Conservation (phyloP, 2,888 invertebrate species). For the Carcina quercana region DNA sequence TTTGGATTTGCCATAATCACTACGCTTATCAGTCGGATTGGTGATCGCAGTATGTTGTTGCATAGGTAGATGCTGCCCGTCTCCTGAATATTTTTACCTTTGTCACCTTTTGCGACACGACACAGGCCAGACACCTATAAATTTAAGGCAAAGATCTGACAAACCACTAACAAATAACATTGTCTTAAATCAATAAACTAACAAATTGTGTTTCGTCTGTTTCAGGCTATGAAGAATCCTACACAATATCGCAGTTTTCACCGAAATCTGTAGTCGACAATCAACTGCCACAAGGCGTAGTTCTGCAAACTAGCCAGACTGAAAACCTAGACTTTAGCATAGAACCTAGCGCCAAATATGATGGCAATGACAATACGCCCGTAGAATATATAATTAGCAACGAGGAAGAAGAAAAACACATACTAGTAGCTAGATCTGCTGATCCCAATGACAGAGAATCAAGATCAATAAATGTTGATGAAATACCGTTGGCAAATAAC, state of each 20-base stretch:
- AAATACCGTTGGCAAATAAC: slow-evolving; percentile 66
- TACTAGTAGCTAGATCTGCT: slow-evolving; percentile 71
- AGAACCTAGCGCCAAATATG: slow-evolving; percentile 48
- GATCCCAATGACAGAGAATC: slow-evolving; percentile 58
- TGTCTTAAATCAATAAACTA: too few species aligned
- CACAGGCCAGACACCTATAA: too few species aligned
- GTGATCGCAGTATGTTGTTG: too few species aligned
- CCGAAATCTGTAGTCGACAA: slow-evolving; percentile 74
- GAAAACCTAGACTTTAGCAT: slow-evolving; percentile 50
- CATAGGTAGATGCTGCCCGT: too few species aligned
- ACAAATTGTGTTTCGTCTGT: slow-evolving; percentile 16
- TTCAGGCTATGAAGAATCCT: slow-evolving; percentile 71
- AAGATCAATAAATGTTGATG: slow-evolving; percentile 71
- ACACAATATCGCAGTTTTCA: slow-evolving; percentile 80
- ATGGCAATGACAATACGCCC: slow-evolving; percentile 18
- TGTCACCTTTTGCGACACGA: too few species aligned
- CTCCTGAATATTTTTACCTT: too few species aligned
- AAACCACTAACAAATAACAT: too few species aligned
- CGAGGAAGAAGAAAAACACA: slow-evolving; percentile 43
- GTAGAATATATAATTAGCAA: slow-evolving; percentile 23
- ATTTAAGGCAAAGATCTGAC: too few species aligned
- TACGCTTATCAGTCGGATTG: too few species aligned
- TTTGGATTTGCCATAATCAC: too few species aligned
- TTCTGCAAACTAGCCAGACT: slow-evolving; percentile 47
- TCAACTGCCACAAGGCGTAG: slow-evolving; percentile 26